Evolutionary conservation across 2,113 vertebrate species (phyloP), one percentile per base, ranked within the genome.

Genomic region (Monopterus albus): DNA sequence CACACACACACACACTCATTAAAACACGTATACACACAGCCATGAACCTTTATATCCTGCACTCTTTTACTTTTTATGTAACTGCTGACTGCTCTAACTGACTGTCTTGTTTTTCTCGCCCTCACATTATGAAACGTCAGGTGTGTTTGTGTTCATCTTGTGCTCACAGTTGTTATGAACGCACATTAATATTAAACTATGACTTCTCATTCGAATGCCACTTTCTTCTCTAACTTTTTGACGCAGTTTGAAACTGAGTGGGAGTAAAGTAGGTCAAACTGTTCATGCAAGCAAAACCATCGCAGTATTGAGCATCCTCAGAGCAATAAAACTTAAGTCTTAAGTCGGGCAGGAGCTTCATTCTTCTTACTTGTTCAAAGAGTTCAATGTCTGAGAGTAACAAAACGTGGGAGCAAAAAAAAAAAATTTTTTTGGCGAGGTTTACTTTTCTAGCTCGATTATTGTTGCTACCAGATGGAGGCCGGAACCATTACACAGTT

Each of bases 261-360:
- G 8, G 63, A 73, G 77, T 57, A 35, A 78, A 81, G 78, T 62
- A 56, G 69, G 64, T 49, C 74, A 71, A 62, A 71, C 63, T 21
- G 47, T 45, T 26, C 33, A 31, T 3, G 7, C 52, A 47, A 0
- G 7, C 43, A 73, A 58, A 31, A 50, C 47, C 59, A 39, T 33
- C 51, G 42, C 33, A 57, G 17, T 17, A 14, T 21, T 58, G 3
- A n/a, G 28, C 49, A n/a, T 57, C 17, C 10, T n/a, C 10, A 11
- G 7, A 36, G 35, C 10, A 29, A 15, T 36, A 58, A 59, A 31
- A 28, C 21, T 17, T 31, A 31, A 35, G 25, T 12, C 47, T 1
- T n/a, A n/a, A n/a, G 1, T 9, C 21, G 35, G 39, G 6, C 25
- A 17, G 28, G 26, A 39, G 53, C 28, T 38, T 33, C 13, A 26